Conservation (phyloP, 2,888 invertebrate genomes). For the Philaethria dido region DNA sequence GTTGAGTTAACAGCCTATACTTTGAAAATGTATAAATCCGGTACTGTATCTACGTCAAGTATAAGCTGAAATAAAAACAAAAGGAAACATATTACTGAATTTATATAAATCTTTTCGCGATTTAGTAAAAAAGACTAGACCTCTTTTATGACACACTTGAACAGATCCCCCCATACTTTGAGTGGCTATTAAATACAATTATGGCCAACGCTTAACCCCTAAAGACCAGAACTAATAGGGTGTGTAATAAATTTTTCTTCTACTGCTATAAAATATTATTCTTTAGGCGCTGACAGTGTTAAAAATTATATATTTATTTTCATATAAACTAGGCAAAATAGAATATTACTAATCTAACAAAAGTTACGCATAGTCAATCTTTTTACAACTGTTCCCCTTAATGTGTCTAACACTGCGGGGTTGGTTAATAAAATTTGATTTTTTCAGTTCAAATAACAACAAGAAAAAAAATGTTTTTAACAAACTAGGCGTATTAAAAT, state of each 20-base stretch:
- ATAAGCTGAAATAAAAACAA: too few relatives aligned
- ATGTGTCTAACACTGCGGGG: too few relatives aligned
- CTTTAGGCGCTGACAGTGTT: neutral
- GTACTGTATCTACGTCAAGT: too few relatives aligned
- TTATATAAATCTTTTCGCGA: constrained; percentile 6
- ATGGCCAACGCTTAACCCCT: constrained; percentile 15
- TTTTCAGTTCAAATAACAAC: neutral
- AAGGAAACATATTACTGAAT: neutral
- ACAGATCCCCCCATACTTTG: neutral
- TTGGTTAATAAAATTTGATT: too few relatives aligned
- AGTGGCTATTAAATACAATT: constrained; percentile 21
- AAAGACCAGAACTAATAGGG: constrained; percentile 13
- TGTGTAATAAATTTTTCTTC: neutral
- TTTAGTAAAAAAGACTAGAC: constrained; percentile 9
- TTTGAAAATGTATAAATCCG: too few relatives aligned
- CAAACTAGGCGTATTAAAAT: constrained; percentile 1
- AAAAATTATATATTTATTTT: too few relatives aligned
- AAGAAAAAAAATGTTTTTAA: constrained; percentile 3
- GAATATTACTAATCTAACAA: too few relatives aligned
- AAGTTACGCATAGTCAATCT: too few relatives aligned
- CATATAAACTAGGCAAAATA: too few relatives aligned
- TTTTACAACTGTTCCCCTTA: too few relatives aligned
- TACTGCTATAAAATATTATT: neutral
- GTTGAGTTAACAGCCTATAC: too few relatives aligned
- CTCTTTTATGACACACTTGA: constrained; percentile 8